Evolutionary conservation across 2,888 invertebrate species (phyloP), one percentile per base, ranked within the genome.

Genomic region (Eupithecia subumbrata): DNA sequence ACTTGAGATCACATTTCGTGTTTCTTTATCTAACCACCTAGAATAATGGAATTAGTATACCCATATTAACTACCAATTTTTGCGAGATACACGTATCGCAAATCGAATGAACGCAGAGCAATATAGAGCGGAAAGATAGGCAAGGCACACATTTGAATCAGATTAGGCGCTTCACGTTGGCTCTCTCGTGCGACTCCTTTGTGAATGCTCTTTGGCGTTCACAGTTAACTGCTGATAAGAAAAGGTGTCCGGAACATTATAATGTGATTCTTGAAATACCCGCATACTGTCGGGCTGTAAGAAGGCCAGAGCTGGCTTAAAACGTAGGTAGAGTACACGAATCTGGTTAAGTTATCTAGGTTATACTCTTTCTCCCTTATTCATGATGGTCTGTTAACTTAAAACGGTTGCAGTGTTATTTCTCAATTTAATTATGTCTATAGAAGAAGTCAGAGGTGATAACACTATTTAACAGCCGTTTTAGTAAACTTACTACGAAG

Each of bases 171-270:
- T 60, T 60, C 56, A 25, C 60, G 25, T 60, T 25, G 60, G 60
- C 22, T 60, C 60, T 60, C 56, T 56, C 22, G 22, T 56, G 22
- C 56, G 22, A 12, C 22, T 56, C 60, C 25, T 60, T 60, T 60
- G 60, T 60, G 60, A 60, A 60, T 60, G 60, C 60, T 60, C 60
- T 60, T 60, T 60, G 25, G 60, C 60, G 11, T 60, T 60, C 60
- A 25, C 60, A 60, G 60, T 25, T 25, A 60, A 2, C 25, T 60
- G 25, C 60, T 60, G 60, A 60, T 60, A 60, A 60, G 60, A 25
- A 60, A 60, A 60, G 60, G 60, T 60, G 60, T 60, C 25, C 60
- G 60, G 60, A 60, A 60, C 60, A 60, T 60, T 25, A 60, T 60
- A 60, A 60, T 22, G 14, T 12, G 5, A 60, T 60, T 60, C 60